These are phyloP conservation scores for Chunga burmeisteri DNA, from an alignment of 2,113 vertebrate genomes.

Conservation along the genomic window DNA sequence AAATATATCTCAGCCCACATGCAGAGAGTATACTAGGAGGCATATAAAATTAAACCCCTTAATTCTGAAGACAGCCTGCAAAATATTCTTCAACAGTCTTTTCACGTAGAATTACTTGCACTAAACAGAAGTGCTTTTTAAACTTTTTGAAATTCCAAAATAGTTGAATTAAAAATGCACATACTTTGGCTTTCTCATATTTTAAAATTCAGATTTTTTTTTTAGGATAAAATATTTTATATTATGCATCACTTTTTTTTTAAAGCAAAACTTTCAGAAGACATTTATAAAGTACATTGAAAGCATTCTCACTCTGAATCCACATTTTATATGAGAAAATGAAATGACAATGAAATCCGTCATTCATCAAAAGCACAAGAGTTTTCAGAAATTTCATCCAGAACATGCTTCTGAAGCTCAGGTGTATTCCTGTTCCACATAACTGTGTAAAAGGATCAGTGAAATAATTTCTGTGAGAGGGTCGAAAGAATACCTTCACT, in stretches of 20 bases:
- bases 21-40: neutral
- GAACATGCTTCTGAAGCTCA: neutral
- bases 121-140: neutral
- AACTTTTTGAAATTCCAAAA: neutral
- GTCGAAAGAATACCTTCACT: neutral
- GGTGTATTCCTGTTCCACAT: neutral
- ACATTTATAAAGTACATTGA: neutral
- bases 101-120: neutral
- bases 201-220: neutral
- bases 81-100: neutral
- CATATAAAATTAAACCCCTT: neutral
- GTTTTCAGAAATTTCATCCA: neutral
- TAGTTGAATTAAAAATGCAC: neutral
- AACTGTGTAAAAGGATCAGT: neutral
- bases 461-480: neutral
- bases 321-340: neutral
- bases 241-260: neutral
- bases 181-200: neutral
- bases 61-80: neutral
- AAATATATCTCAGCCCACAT: neutral
- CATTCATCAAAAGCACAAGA: neutral
- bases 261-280: neutral
- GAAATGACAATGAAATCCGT: neutral
- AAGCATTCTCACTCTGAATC: neutral
- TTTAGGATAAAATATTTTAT: neutral